A percentile compares a stretch with the other conserved stretches of the same genome.
phyloP scores from a whole-genome alignment of 2,888 invertebrate genomes.

The Terebella lapidaria region DNA sequence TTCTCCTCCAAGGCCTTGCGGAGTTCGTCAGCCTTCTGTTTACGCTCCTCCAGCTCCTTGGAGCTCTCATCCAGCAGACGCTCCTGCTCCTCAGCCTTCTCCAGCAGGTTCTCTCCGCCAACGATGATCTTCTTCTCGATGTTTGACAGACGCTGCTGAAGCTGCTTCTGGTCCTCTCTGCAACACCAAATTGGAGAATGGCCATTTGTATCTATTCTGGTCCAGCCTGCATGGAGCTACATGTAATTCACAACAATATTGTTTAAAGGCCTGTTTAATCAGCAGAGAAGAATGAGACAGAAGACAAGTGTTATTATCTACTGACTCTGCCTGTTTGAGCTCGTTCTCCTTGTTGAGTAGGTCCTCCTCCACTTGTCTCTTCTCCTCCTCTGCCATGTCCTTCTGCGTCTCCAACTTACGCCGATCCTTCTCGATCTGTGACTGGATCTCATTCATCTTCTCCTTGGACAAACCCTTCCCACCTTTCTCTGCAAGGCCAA shows the following conservation, averaged over 20 bases:
- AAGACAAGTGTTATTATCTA: slow-evolving; percentile 3
- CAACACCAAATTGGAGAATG: too few relatives aligned
- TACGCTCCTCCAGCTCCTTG: slow-evolving; percentile 56
- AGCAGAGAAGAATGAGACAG: too few relatives aligned
- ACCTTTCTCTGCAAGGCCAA: slow-evolving; percentile 19
- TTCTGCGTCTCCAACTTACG: slow-evolving; percentile 54
- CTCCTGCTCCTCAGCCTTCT: slow-evolving; percentile 93
- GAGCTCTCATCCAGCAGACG: slow-evolving; percentile 81
- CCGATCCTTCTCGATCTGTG: slow-evolving; percentile 54
- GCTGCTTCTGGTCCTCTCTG: slow-evolving; percentile 69
- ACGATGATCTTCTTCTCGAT: slow-evolving; percentile 94
- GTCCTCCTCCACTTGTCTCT: slow-evolving; percentile 62
- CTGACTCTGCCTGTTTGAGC: slow-evolving; percentile 63
- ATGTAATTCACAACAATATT: too few relatives aligned
- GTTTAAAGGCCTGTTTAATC: too few relatives aligned
- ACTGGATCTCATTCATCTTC: slow-evolving; percentile 56
- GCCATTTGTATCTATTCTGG: too few relatives aligned
- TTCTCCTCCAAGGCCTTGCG: slow-evolving; percentile 79
- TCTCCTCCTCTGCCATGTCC: slow-evolving; percentile 62
- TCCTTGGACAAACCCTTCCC: slow-evolving; percentile 49
- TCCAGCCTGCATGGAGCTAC: too few relatives aligned
- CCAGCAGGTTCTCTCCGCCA: slow-evolving; percentile 95
- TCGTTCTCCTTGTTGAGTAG: slow-evolving; percentile 66
- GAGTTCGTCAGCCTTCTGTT: slow-evolving; percentile 74
- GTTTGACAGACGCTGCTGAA: slow-evolving; percentile 75